These are phyloP conservation scores for Podargus strigoides DNA, from an alignment of 2,797 vertebrate species.

Conservation along the genomic window DNA sequence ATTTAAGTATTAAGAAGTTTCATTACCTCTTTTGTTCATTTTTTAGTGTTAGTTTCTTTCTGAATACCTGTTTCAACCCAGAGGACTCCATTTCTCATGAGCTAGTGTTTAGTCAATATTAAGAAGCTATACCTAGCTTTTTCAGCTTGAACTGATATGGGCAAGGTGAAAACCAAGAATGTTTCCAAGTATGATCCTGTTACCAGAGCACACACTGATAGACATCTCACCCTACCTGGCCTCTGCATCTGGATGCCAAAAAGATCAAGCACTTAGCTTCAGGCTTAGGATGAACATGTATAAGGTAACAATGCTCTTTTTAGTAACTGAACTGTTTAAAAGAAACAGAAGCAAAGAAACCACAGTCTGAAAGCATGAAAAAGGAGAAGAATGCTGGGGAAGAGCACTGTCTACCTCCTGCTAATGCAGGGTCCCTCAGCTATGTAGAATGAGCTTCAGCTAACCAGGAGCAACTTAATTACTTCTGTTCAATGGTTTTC, in stretches of 20 bases:
- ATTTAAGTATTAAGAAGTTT: not conserved
- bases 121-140: not conserved
- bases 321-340: not conserved
- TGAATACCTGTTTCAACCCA: not conserved
- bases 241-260: not conserved
- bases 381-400: not conserved
- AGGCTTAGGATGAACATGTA: not conserved
- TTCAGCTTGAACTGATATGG: not conserved
- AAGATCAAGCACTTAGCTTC: not conserved
- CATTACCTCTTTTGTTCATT: not conserved
- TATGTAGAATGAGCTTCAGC: not conserved
- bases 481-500: not conserved
- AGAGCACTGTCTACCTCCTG: not conserved
- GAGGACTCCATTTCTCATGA: not conserved
- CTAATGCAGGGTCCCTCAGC: not conserved
- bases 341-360: not conserved
- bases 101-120: not conserved
- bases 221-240: not conserved
- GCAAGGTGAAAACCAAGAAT: not conserved
- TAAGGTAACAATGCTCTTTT: not conserved
- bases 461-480: conserved; percentile 16
- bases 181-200: not conserved
- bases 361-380: not conserved
- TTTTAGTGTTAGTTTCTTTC: not conserved
- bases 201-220: not conserved